Base-by-base conservation (phyloP, 2,888 invertebrate species). In the Tuberolachnus salignus region DNA sequence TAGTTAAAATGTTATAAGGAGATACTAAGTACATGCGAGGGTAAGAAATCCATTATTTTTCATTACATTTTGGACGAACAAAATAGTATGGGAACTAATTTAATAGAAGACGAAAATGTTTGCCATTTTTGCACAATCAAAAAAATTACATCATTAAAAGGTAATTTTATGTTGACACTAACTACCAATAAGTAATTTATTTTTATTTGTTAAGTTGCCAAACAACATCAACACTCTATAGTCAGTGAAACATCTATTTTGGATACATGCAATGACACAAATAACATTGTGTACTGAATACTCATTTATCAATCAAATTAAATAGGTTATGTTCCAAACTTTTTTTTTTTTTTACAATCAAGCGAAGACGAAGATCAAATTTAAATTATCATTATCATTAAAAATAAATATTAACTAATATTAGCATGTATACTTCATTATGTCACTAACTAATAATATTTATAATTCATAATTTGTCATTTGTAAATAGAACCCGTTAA, bases 181-280 rank as follows among this genome's bases (percentile, higher is more conserved):
- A n/a, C n/a, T n/a, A n/a, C n/a, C n/a, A n/a, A n/a, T n/a, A 61
- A 51, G 34, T 67, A 57, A 34, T 26, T 67, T 64, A 46, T 67
- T 64, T 74, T 73, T 64, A 55, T 64, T 75, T 75, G 75, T 57
- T 57, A 67, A 66, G 16, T 21, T 75, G 75, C 75, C 75, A 75
- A 59, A 19, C 8, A 64, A 21, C 16, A 75, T 66, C 72, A 59
- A 59, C n/a, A 46, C 10, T 57, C 13, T 57, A 44, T n/a, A 75
- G 19, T 74, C 46, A 46, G 42, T 66, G 67, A 26, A 67, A 49
- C 14, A 67, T 75, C 75, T 75, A 75, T 75, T 75, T 75, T 59
- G 49, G 49, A 67, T 63, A 14, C 4, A 19, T 49, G 59, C 57
- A 34, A 11, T 75, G 46, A 75, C 67, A 75, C 57, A 75, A 57